Base-by-base conservation (phyloP, 2,888 invertebrate genomes). In the Sinodicranocentrus sp. region DNA sequence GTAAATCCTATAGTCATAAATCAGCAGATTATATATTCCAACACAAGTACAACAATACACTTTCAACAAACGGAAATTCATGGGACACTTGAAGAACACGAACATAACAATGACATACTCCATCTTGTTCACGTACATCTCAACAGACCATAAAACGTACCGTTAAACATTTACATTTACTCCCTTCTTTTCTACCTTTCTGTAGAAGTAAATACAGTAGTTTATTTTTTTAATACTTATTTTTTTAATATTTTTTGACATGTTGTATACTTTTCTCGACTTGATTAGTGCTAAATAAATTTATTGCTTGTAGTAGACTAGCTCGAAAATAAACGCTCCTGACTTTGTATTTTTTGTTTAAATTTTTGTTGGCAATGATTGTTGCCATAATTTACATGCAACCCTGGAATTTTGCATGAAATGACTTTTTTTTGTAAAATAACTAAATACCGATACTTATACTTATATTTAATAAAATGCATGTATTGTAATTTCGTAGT, bases 261-360 rank as follows among this genome's bases (percentile, higher is more conserved):
- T 26, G 2, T 65, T 65, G 43, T 65, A 65, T 21, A 23, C 8
- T 65, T 65, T 65, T 65, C 15, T 26, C 33, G 28, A 61, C 17
- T 19, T 63, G 61, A 61, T 63, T 44, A 61, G 17, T 19, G 73
- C 71, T 71, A 71, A 71, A 71, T 33, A 52, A 57, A 71, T 21
- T 57, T 63, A 33, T 17, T 76, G 67, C 67, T 67, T 76, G 3
- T 10, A 39, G 76, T 76, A 76, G 76, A 33, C 28, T 76, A 76
- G 57, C 15, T 72, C 19, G 25, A 61, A 59, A 26, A 48, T 26
- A 28, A 72, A 61, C 33, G 75, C 75, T 65, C 10, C n/a, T n/a
- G 33, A 52, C 33, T 43, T 48, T 72, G 57, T 61, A 61, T 48
- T 48, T 57, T 52, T 54, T 25, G 33, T 6, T 23, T 57, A 25